Conservation (phyloP, 2,797 vertebrate species). For the Cichlasoma orientale region DNA sequence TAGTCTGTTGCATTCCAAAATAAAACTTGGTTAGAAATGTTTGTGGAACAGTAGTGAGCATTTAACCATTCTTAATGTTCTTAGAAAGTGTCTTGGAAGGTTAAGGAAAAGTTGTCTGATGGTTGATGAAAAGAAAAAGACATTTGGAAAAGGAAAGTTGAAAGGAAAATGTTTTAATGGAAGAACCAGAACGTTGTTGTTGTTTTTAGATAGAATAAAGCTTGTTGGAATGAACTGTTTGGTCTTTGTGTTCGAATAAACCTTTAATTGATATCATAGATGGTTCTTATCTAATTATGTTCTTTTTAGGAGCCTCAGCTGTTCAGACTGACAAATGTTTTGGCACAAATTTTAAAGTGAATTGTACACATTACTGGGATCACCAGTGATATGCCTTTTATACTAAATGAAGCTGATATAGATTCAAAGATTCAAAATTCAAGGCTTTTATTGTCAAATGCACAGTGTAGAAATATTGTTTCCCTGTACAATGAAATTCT, state of each 20-base stretch:
- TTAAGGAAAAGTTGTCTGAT: conserved; percentile 60
- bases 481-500: too few relatives aligned
- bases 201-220: conserved; percentile 75
- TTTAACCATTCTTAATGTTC: conserved; percentile 22
- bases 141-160: conserved; percentile 39
- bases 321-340: background rate
- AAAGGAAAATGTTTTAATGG: conserved; percentile 63
- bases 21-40: conserved; percentile 10
- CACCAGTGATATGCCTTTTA: background rate
- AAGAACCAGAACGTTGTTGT: conserved; percentile 54
- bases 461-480: too few relatives aligned
- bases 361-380: background rate
- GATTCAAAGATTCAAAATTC: too few relatives aligned
- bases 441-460: too few relatives aligned
- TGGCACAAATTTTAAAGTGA: background rate
- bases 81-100: conserved; percentile 59
- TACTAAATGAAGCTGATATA: background rate
- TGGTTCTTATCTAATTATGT: too few relatives aligned
- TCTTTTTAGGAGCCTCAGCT: background rate
- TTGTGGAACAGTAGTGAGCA: conserved; percentile 21
- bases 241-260: background rate
- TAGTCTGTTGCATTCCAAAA: conserved; percentile 45
- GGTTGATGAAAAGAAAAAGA: conserved; percentile 22
- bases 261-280: background rate
- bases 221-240: conserved; percentile 38